Evolutionary conservation across 2,888 invertebrate species (phyloP).

Genomic region (Acronicta psi): DNA sequence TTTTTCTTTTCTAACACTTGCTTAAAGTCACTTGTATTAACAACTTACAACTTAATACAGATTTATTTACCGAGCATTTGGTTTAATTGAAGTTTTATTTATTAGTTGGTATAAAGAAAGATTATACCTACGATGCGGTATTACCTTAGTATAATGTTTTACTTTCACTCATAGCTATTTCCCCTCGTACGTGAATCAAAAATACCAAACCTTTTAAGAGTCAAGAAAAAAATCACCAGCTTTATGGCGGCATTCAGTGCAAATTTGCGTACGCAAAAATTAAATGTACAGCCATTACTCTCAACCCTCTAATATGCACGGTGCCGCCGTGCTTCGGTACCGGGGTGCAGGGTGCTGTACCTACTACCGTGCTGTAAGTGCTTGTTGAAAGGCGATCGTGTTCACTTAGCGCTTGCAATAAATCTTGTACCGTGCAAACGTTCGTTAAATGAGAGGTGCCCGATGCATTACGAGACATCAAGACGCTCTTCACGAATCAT

Average conservation of each 20-base stretch:
- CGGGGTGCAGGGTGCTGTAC: no score
- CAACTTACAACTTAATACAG: no score
- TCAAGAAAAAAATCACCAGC: slow-evolving; percentile 52
- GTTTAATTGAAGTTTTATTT: no score
- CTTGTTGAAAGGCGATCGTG: slow-evolving; percentile 69
- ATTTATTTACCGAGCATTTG: no score
- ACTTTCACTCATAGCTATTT: slow-evolving; percentile 22
- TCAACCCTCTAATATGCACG: slow-evolving; percentile 56
- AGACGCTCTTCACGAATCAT: slow-evolving; percentile 82
- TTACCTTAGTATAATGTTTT: no score
- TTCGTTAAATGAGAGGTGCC: slow-evolving; percentile 72
- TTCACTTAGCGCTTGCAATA: slow-evolving; percentile 77
- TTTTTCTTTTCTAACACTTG: neutral
- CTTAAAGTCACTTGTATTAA: no score
- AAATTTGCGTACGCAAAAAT: slow-evolving; percentile 58
- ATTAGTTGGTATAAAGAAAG: no score
- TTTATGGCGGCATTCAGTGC: slow-evolving; percentile 54
- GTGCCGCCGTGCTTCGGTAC: neutral
- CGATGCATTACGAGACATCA: slow-evolving; percentile 76
- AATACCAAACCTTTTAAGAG: slow-evolving; percentile 50
- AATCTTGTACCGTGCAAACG: slow-evolving; percentile 71
- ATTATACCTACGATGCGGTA: neutral
- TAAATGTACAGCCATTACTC: slow-evolving; percentile 61
- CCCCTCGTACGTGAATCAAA: slow-evolving; percentile 42
- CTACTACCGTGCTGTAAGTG: slow-evolving; percentile 54